Base-by-base conservation (phyloP, 2,113 vertebrate genomes). In the Australoheros scitulus region DNA sequence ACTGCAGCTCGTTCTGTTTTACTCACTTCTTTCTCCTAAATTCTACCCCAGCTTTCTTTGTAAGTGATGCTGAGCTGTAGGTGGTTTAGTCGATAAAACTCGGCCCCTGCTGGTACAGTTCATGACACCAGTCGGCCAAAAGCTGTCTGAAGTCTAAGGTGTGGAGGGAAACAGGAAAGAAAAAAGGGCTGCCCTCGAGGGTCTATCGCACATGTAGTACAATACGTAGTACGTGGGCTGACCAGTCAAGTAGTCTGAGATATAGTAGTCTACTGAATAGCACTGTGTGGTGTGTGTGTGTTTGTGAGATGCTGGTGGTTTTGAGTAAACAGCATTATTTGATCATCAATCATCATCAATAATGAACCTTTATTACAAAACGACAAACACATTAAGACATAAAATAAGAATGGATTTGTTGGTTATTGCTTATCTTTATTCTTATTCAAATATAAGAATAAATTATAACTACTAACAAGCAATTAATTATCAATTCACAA, bases 21-120 rank as follows among this genome's bases (percentile, higher is more conserved):
- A 65, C 7, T 43, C 63, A 65, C 63, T 50, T 64, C n/a, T 50
- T 20, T 80, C 77, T 58, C 72, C 13, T 22, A 24, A 55, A 36
- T 43, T 61, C 52, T 61, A 18, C 17, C 6, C 1, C 38, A 17
- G 55, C 24, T 79, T 58, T 18, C 64, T 77, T 81, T 72, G 15
- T 60, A 7, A 22, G 81, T 36, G 72, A 60, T 79, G 20, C 58
- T 34, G 55, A 84, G 76, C 81, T 64, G 56, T 61, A 70, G 78
- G 63, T 32, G 72, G 72, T 81, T 80, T n/a, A 61, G 60, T 57
- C 3, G 8, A 34, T 56, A 70, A 61, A 72, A 59, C 63, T 63
- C 32, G 9, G 38, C 41, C 24, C 43, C 76, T 64, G 15, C 70
- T 55, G 76, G 38, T 57, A 15, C 57, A n/a, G 8, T 17, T 14